Base-by-base conservation (phyloP, 2,888 invertebrate genomes). In the Lochmaea capreae region DNA sequence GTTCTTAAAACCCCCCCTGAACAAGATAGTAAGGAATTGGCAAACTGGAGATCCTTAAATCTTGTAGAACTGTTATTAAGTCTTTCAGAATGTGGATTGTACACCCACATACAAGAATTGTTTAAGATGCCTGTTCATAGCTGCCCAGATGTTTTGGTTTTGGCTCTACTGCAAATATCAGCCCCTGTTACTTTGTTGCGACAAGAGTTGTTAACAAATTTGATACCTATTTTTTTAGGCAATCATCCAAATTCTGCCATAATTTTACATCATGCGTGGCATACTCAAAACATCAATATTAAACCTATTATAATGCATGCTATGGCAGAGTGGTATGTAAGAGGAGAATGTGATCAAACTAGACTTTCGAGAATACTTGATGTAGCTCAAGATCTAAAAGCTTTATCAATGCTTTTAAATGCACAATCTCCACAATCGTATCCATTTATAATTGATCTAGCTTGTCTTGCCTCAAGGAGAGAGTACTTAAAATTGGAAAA, bases 401-500 rank as follows among this genome's bases (percentile, higher is more conserved):
- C 98, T 0, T 87, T 99, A 16, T 97, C 97, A 0, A 91, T 95
- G 84, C 89, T 99, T 69, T 89, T 99, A 61, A 98, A 97, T 86
- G 94, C 95, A 0, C 95, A 95, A 79, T 84, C 82, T 85, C 94
- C 95, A 0, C 87, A 87, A 73, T 95, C 95, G 0, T 96, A 96
- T 86, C 92, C 95, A n/a, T 99, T 99, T 87, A 96, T 98, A 57
- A 98, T 99, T 79, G 99, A 99, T 87, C 89, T 99, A 81, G 99
- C 99, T 0, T 99, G 99, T 86, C 88, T 99, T 76, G 99, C 99
- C 0, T 98, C 99, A 0, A 89, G 99, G 67, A 90, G 75, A 33
- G 99, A 99, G 86, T 99, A 98, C 86, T 90, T 99, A 12, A 99
- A 99, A 85, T 88, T 99, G 22, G 99, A 99, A 86, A 99, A 99